Conservation (phyloP, 2,888 invertebrate species). For the Eristalis tenax region DNA sequence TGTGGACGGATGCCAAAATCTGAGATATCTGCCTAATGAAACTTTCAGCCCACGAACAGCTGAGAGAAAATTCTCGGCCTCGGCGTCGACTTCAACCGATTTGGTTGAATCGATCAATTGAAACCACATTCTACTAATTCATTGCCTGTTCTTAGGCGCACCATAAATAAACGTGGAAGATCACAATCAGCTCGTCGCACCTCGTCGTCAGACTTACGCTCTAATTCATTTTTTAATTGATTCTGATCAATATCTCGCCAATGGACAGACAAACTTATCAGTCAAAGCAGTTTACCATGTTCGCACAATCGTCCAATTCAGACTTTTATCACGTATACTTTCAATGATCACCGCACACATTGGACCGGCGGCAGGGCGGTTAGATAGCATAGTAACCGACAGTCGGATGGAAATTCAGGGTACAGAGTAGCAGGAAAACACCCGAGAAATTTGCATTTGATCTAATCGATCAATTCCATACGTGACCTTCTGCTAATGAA, state of each 20-base stretch:
- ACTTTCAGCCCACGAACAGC: too few species aligned
- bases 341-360: background rate
- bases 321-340: background rate
- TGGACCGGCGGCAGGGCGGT: background rate
- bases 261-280: background rate
- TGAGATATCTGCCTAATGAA: too few species aligned
- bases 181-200: background rate
- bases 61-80: too few species aligned
- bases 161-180: background rate
- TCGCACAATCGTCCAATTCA: background rate
- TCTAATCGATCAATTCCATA: background rate
- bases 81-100: too few species aligned
- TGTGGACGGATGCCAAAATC: too few species aligned
- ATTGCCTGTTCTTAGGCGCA: background rate
- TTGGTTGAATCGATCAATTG: too few species aligned
- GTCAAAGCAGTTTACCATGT: background rate
- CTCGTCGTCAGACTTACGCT: background rate
- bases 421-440: background rate
- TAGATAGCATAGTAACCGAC: background rate
- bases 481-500: background rate
- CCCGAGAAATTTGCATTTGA: background rate
- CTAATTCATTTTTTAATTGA: background rate
- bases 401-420: background rate
- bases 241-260: background rate
- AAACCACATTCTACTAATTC: background rate